Evolutionary conservation across 2,888 invertebrate species (phyloP).

Genomic region (Drosophila meridionalis): DNA sequence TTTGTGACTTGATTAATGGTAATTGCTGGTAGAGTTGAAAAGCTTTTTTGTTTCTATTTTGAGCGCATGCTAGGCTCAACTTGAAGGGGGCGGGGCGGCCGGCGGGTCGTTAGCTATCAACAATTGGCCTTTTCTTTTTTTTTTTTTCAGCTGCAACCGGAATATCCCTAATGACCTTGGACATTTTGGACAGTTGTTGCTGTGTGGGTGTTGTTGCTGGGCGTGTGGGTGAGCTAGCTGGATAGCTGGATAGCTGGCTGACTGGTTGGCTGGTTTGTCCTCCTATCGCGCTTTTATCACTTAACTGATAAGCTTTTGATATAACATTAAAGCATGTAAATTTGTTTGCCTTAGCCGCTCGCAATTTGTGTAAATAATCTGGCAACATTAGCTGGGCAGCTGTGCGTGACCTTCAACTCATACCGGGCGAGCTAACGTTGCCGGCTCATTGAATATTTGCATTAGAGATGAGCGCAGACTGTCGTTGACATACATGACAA

Average conservation of each 20-base stretch:
- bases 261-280: not conserved
- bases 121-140: slow-evolving; percentile 2
- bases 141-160: not conserved
- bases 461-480: slow-evolving; percentile 11
- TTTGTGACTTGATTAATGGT: slow-evolving; percentile 14
- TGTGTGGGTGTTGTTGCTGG: not conserved
- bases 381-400: slow-evolving; percentile 14
- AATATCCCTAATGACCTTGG: slow-evolving; percentile 19
- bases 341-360: slow-evolving; percentile 8
- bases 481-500: not conserved
- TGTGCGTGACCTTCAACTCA: slow-evolving; percentile 12
- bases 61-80: slow-evolving; percentile 10
- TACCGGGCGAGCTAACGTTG: slow-evolving; percentile 5
- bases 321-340: slow-evolving; percentile 23
- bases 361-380: slow-evolving; percentile 13
- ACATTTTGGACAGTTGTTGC: slow-evolving; percentile 4
- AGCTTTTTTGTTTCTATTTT: slow-evolving; percentile 20
- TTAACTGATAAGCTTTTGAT: slow-evolving; percentile 25
- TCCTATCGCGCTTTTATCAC: slow-evolving; percentile 21
- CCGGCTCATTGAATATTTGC: slow-evolving; percentile 17
- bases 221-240: not conserved
- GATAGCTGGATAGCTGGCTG: not conserved
- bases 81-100: not conserved
- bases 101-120: slow-evolving; percentile 3
- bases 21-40: slow-evolving; percentile 16